A percentile compares a stretch with the other conserved stretches of the same genome.
These are phyloP conservation scores for Kryphioiulus occultus DNA, from an alignment of 2,888 invertebrate species.

Conservation along the genomic window DNA sequence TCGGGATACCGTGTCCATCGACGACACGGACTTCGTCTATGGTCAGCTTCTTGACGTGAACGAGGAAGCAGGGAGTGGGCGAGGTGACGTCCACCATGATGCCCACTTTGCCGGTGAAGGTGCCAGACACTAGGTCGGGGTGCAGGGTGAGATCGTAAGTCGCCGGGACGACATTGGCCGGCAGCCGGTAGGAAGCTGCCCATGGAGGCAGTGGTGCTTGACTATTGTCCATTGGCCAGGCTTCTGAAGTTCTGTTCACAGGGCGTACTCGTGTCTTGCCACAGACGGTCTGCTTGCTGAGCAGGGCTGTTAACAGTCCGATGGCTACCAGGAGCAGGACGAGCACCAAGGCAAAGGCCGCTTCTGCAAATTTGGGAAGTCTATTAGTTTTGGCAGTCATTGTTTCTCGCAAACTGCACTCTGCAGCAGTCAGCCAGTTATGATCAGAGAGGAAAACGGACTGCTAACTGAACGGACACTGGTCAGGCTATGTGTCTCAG, in stretches of 20 bases:
- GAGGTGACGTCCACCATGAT: slow-evolving; percentile 60
- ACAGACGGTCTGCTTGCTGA: not conserved
- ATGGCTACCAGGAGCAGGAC: not conserved
- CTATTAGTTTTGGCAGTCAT: too few species aligned
- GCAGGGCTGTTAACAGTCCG: not conserved
- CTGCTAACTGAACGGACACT: too few species aligned
- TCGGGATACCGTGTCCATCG: not conserved
- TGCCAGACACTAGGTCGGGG: slow-evolving; percentile 70
- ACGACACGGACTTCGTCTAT: slow-evolving; percentile 60
- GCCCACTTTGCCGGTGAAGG: slow-evolving; percentile 68
- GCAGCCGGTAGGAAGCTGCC: slow-evolving; percentile 66
- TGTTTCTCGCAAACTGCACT: too few species aligned
- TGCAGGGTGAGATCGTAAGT: slow-evolving; percentile 74
- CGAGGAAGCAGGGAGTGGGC: slow-evolving; percentile 61
- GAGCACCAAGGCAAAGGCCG: not conserved
- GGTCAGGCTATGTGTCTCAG: too few species aligned
- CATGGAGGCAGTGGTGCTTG: not conserved
- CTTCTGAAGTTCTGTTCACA: not conserved
- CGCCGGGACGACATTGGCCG: slow-evolving; percentile 69
- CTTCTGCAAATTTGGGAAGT: too few species aligned
- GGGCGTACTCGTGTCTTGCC: too few species aligned
- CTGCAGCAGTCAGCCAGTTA: too few species aligned
- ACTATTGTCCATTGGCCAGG: not conserved
- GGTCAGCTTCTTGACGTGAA: slow-evolving; percentile 71
- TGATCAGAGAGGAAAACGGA: too few species aligned